Evolutionary conservation across 2,888 invertebrate species (phyloP).

Genomic region (Deilephila porcellus): DNA sequence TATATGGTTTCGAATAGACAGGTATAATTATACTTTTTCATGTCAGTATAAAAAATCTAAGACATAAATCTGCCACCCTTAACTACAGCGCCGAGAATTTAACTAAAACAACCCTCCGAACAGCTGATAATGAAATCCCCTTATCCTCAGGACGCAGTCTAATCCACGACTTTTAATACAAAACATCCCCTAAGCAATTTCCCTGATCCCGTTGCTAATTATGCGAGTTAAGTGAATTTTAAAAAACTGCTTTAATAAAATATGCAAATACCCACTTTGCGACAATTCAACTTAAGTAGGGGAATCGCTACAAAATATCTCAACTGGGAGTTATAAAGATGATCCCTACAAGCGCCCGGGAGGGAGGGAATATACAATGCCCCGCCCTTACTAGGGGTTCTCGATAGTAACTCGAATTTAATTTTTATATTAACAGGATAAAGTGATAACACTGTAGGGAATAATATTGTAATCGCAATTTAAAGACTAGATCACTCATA

Average conservation of each 20-base stretch:
- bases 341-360: slow-evolving; percentile 54
- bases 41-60: not conserved
- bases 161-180: slow-evolving; percentile 9
- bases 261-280: slow-evolving; percentile 43
- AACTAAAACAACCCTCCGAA: slow-evolving; percentile 5
- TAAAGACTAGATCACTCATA: no score
- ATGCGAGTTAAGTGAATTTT: slow-evolving; percentile 29
- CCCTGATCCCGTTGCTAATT: slow-evolving; percentile 28
- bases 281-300: slow-evolving; percentile 45
- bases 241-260: slow-evolving; percentile 37
- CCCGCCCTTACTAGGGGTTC: slow-evolving; percentile 39
- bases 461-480: no score
- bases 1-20: no score
- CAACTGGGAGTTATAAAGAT: slow-evolving; percentile 59
- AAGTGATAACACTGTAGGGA: no score
- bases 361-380: slow-evolving; percentile 47
- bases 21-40: no score
- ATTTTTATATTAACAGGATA: no score
- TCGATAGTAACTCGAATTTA: not conserved
- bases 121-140: slow-evolving; percentile 18
- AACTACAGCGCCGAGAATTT: not conserved
- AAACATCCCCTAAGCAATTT: slow-evolving; percentile 18
- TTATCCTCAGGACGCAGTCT: not conserved
- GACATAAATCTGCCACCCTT: no score
- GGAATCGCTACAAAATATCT: slow-evolving; percentile 51